Evolutionary conservation across 2,113 vertebrate species (phyloP).

Genomic region (Barnardius zonarius): DNA sequence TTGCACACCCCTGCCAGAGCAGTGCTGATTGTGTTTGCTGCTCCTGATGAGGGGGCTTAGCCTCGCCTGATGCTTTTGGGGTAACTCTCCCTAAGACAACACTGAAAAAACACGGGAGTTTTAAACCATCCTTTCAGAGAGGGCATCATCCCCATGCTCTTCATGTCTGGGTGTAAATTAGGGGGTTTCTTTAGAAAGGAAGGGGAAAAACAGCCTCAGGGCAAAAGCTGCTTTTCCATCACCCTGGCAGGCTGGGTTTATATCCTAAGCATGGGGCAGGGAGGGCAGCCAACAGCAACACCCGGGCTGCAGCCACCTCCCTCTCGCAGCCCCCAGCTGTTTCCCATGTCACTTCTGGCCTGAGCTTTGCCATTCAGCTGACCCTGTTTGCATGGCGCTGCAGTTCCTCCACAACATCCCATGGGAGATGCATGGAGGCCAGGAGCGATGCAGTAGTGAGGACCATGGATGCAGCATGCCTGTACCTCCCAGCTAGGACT

Average conservation of each 20-base stretch:
- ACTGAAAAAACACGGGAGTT: not conserved
- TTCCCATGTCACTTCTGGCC: not conserved
- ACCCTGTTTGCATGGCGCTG: not conserved
- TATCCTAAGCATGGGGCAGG: not conserved
- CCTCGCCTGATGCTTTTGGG: not conserved
- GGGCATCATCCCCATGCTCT: not conserved
- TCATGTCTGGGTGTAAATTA: not conserved
- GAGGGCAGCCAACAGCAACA: not conserved
- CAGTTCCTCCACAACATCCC: not conserved
- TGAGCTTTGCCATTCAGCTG: not conserved
- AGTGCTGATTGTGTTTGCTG: rapidly evolving
- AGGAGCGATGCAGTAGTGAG: not conserved
- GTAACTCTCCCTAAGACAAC: not conserved
- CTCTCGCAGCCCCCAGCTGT: not conserved
- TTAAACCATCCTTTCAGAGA: not conserved
- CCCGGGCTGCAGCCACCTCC: not conserved
- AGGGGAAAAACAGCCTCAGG: not conserved
- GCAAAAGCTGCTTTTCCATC: not conserved
- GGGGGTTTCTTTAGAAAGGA: not conserved
- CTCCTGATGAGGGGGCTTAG: not conserved
- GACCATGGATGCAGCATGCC: not conserved
- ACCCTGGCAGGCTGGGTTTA: not conserved
- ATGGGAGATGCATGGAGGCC: rapidly evolving
- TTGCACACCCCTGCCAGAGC: not conserved
- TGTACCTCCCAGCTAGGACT: rapidly evolving